Conservation (phyloP, 2,113 vertebrate genomes). For the Paramormyrops kingsleyae region DNA sequence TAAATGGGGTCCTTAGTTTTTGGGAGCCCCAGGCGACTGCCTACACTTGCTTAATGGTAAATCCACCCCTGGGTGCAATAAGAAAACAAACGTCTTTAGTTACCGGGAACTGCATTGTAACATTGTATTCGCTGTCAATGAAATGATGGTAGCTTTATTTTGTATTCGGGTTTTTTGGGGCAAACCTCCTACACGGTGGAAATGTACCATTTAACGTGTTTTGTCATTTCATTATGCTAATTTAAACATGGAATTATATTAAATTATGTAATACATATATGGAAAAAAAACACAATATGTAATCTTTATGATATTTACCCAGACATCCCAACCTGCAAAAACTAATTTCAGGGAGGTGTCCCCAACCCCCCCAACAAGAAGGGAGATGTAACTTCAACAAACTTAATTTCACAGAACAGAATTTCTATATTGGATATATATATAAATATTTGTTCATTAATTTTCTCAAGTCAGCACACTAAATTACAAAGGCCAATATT, state of each 20-base stretch:
- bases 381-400: too few species aligned
- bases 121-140: neutral
- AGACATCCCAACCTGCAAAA: too few species aligned
- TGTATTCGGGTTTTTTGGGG: neutral
- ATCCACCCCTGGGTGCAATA: neutral
- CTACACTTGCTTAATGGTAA: neutral
- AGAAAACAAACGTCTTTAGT: neutral
- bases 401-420: too few species aligned
- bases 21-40: neutral
- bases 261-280: neutral
- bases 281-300: neutral
- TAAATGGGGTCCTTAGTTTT: neutral
- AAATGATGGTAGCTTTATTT: neutral
- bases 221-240: neutral
- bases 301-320: neutral
- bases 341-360: too few species aligned
- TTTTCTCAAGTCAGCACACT: too few species aligned
- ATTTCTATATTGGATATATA: too few species aligned
- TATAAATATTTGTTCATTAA: too few species aligned
- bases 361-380: too few species aligned
- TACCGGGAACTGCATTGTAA: neutral
- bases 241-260: neutral
- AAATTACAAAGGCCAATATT: too few species aligned
- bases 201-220: neutral
- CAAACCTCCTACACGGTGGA: neutral